Evolutionary conservation across 30 jellyfish, hydroid and myxozoan species (phyloP).

Genomic region (Hydra vulgaris): DNA sequence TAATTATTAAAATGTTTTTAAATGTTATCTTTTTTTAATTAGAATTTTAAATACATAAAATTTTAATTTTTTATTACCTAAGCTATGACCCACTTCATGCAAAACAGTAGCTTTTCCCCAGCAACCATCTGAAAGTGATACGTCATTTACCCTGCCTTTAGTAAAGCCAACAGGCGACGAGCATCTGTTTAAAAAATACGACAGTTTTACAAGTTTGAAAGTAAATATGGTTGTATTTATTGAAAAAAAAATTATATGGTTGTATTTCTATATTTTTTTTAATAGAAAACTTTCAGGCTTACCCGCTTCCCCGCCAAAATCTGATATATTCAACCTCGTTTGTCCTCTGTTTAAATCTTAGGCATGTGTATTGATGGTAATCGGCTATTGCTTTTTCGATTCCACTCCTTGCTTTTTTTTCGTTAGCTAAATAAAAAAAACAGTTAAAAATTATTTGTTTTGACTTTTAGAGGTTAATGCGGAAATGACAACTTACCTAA

Average conservation of each 20-base stretch:
- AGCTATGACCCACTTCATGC: conserved; percentile 31
- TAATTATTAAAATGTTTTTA: too few relatives aligned
- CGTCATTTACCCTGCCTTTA: conserved; percentile 12
- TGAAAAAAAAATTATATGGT: too few relatives aligned
- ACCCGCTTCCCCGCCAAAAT: conserved; percentile 28
- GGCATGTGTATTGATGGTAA: conserved; percentile 23
- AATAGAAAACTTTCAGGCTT: too few relatives aligned
- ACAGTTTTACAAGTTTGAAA: too few relatives aligned
- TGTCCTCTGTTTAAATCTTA: conserved; percentile 22
- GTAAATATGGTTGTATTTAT: too few relatives aligned
- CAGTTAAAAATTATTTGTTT: too few relatives aligned
- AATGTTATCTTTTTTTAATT: too few relatives aligned
- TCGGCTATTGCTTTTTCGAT: conserved; percentile 3
- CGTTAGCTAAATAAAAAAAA: conserved; percentile 15
- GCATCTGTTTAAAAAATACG: conserved; percentile 1
- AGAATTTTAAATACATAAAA: too few relatives aligned
- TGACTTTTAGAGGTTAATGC: too few relatives aligned
- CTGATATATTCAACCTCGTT: conserved; percentile 15
- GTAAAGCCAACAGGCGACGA: conserved; percentile 28
- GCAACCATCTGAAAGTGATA: conserved; percentile 20
- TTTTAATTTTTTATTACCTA: too few relatives aligned
- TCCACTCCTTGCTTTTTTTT: conserved; percentile 4
- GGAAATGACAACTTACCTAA: conserved; percentile 1
- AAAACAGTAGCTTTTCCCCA: conserved; percentile 20
- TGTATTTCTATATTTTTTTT: too few relatives aligned